Percentiles rank a stretch among this genome's conserved stretches.
These are phyloP conservation scores for Ormia ochracea DNA, from an alignment of 2,888 invertebrate species.

Conservation along the genomic window DNA sequence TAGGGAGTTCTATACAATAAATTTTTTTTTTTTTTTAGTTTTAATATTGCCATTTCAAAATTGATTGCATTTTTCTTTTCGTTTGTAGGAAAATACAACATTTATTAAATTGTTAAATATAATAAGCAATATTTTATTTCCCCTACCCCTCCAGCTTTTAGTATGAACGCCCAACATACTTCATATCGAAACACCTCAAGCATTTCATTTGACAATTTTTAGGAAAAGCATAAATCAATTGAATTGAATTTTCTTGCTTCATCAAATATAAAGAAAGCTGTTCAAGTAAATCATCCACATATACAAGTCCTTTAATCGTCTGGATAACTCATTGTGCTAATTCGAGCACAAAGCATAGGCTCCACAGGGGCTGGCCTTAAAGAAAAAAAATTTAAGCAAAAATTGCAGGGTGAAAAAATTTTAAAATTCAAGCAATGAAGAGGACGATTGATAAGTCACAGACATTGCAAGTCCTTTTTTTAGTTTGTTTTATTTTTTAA, in stretches of 20 bases:
- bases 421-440: too few species aligned
- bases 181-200: too few species aligned
- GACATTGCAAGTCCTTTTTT: too few species aligned
- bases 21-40: not conserved
- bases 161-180: too few species aligned
- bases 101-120: constrained; percentile 43
- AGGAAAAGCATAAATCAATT: constrained; percentile 38
- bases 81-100: not conserved
- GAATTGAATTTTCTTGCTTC: constrained; percentile 24
- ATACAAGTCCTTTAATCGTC: too few species aligned
- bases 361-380: too few species aligned
- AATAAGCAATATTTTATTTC: constrained; percentile 5
- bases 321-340: too few species aligned
- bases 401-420: too few species aligned
- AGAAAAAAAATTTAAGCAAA: too few species aligned
- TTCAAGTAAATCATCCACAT: not conserved
- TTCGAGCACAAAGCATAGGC: too few species aligned
- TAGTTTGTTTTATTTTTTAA: too few species aligned
- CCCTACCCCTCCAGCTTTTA: not conserved
- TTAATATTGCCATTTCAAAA: constrained; percentile 32
- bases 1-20: not conserved
- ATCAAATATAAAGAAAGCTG: not conserved
- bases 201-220: constrained; percentile 16
- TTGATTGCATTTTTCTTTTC: constrained; percentile 23
- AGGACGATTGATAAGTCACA: too few species aligned